phyloP scores from a whole-genome alignment of 2,888 invertebrate species.

The Sphecodes monilicornis region DNA sequence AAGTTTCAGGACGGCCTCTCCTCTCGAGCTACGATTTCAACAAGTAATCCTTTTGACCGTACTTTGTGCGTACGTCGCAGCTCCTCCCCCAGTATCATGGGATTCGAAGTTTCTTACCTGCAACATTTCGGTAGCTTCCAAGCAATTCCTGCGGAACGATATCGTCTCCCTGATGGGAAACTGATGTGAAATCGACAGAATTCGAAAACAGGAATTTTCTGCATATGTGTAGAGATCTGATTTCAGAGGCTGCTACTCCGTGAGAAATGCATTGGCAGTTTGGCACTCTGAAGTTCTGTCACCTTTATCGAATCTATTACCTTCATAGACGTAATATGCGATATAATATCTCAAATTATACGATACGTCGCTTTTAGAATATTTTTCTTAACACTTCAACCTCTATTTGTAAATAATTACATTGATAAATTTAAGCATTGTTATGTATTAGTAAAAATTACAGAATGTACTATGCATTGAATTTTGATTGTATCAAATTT shows the following conservation, averaged over 20 bases:
- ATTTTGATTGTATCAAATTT: too few species aligned
- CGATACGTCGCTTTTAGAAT: neutral
- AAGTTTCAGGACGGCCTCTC: constrained; percentile 28
- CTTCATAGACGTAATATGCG: neutral
- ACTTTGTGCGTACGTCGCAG: neutral
- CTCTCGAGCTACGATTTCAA: constrained; percentile 6
- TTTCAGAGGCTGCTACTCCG: neutral
- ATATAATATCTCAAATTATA: neutral
- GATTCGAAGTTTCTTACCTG: constrained; percentile 41
- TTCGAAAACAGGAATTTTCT: constrained; percentile 6
- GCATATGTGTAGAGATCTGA: neutral
- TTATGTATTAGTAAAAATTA: too few species aligned
- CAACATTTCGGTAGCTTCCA: neutral
- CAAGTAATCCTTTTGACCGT: constrained; percentile 14
- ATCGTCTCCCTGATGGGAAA: constrained; percentile 17
- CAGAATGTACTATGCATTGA: too few species aligned
- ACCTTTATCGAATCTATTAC: neutral
- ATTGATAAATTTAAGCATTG: too few species aligned
- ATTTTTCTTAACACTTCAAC: too few species aligned
- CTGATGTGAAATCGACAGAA: constrained; percentile 6
- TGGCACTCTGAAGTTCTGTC: neutral
- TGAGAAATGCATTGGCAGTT: neutral
- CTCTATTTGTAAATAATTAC: too few species aligned
- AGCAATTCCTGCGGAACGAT: neutral
- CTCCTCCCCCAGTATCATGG: constrained; percentile 22